Evolutionary conservation across 2,888 invertebrate genomes (phyloP).

Genomic region (Rhamphomyia laevipes): DNA sequence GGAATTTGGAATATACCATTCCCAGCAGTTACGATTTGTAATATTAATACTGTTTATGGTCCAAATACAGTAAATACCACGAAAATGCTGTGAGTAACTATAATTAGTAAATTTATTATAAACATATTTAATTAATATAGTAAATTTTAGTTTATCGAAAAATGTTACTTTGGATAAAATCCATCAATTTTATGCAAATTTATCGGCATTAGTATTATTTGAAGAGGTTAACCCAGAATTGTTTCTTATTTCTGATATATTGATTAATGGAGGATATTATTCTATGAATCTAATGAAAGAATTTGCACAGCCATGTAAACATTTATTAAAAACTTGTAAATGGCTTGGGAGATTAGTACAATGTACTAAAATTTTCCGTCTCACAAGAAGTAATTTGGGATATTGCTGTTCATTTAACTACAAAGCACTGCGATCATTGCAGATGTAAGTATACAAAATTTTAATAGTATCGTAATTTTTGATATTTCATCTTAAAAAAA

Average conservation of each 20-base stretch:
- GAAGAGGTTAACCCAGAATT: conserved; percentile 14
- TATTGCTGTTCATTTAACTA: conserved; percentile 31
- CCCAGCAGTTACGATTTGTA: conserved; percentile 52
- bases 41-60: conserved; percentile 46
- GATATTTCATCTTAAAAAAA: too few species aligned
- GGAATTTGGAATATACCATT: conserved; percentile 55
- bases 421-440: conserved; percentile 15
- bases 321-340: conserved; percentile 15
- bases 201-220: conserved; percentile 2
- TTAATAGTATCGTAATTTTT: too few species aligned
- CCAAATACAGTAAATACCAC: conserved; percentile 38
- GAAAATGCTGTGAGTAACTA: conserved; percentile 40
- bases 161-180: background rate
- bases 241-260: conserved; percentile 15
- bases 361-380: conserved; percentile 24
- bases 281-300: conserved; percentile 18
- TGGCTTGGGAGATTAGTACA: conserved; percentile 23
- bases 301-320: conserved; percentile 15
- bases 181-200: conserved; percentile 1
- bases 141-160: background rate
- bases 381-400: conserved; percentile 24
- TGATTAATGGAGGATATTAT: conserved; percentile 28
- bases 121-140: background rate
- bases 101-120: background rate
- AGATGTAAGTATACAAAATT: background rate